These are phyloP conservation scores for Bugula neritina DNA, from an alignment of 2,888 invertebrate species.

Conservation along the genomic window DNA sequence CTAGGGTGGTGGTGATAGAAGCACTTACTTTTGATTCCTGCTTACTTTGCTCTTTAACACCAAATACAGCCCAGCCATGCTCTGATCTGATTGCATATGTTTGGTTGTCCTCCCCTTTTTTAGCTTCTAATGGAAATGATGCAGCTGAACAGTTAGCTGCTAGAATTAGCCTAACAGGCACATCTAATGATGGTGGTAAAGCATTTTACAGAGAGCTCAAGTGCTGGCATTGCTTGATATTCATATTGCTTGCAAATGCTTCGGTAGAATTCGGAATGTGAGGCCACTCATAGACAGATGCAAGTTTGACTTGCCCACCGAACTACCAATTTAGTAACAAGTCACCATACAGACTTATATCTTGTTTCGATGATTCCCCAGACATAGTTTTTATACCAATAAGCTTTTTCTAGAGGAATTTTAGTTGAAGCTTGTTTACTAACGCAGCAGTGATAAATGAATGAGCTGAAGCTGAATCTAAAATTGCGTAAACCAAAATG, in stretches of 20 bases:
- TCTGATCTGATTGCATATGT: neutral
- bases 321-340: neutral
- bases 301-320: neutral
- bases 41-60: neutral
- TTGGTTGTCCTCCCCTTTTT: neutral
- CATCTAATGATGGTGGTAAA: neutral
- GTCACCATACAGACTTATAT: neutral
- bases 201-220: neutral
- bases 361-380: neutral
- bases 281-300: neutral
- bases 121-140: neutral
- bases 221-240: neutral
- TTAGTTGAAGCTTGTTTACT: neutral
- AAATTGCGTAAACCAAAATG: neutral
- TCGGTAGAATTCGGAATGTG: neutral
- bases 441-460: neutral
- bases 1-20: neutral
- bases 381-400: neutral
- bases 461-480: neutral
- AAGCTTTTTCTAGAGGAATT: neutral
- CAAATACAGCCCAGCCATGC: neutral
- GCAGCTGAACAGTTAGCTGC: neutral
- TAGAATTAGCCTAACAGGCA: neutral
- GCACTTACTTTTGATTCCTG: neutral
- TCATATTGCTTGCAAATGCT: neutral